Conservation (phyloP, 2,113 vertebrate species). For the Lasiurus borealis region DNA sequence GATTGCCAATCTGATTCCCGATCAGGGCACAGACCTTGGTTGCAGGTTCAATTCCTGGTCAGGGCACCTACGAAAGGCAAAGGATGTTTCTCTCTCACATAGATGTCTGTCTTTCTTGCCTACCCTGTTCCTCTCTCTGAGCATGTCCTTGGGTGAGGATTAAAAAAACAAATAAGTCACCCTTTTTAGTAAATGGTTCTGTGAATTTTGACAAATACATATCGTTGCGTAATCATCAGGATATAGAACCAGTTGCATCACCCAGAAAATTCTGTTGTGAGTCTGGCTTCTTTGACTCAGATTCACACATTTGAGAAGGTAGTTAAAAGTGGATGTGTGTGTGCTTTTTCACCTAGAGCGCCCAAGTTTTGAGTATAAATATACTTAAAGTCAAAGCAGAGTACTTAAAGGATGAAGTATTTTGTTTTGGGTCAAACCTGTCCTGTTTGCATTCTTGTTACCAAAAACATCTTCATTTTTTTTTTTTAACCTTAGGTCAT, state of each 20-base stretch:
- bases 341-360: not conserved
- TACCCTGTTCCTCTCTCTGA: not conserved
- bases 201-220: not conserved
- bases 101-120: not conserved
- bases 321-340: not conserved
- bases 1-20: not conserved
- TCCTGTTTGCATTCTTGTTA: constrained; percentile 35
- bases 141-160: not conserved
- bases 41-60: not conserved
- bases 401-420: not conserved
- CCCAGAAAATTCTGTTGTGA: not conserved
- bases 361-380: constrained; percentile 1
- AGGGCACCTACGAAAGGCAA: too few species aligned
- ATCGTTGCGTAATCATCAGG: not conserved
- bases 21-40: not conserved
- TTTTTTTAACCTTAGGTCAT: not conserved
- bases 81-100: not conserved
- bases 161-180: not conserved
- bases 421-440: not conserved
- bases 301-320: not conserved
- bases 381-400: not conserved
- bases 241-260: not conserved
- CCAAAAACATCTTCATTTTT: not conserved
- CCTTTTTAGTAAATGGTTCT: not conserved
- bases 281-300: not conserved